A percentile compares a stretch with the other conserved stretches of the same genome.
Conservation (phyloP, 2,888 invertebrate genomes). For the Heteropelma amictum region DNA sequence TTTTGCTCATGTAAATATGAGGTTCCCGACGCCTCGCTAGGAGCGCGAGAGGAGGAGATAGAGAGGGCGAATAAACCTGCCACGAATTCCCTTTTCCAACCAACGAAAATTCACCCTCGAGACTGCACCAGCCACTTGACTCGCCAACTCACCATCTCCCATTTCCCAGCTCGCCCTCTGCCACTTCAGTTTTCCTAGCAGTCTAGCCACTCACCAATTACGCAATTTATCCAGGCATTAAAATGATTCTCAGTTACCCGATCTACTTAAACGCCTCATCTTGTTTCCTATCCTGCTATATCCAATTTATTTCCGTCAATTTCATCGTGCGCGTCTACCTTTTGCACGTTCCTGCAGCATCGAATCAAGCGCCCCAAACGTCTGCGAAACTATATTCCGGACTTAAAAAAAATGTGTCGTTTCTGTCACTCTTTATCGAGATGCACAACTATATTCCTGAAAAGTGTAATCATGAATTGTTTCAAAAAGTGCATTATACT, state of each 20-base stretch:
- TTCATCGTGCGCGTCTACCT: too few relatives aligned
- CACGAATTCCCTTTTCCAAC: conserved; percentile 40
- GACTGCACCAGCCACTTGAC: conserved; percentile 41
- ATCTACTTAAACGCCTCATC: conserved; percentile 67
- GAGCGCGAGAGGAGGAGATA: not conserved
- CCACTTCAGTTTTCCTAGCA: conserved; percentile 7
- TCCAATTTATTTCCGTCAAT: conserved; percentile 50
- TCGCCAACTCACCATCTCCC: conserved; percentile 44
- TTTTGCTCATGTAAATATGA: conserved; percentile 71
- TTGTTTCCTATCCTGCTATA: conserved; percentile 46
- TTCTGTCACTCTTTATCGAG: too few relatives aligned
- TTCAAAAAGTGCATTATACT: too few relatives aligned
- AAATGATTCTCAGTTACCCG: conserved; percentile 70
- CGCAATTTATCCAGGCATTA: conserved; percentile 72
- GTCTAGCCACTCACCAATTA: conserved; percentile 67
- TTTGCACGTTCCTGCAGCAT: too few relatives aligned
- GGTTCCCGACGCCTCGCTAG: conserved; percentile 34
- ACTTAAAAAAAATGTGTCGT: too few relatives aligned
- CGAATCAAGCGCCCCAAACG: too few relatives aligned
- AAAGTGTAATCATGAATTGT: too few relatives aligned
- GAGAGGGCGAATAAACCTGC: not conserved
- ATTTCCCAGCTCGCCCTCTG: conserved; percentile 22
- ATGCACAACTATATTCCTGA: too few relatives aligned
- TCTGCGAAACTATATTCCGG: too few relatives aligned
- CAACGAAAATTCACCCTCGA: conserved; percentile 37